These are phyloP conservation scores for Picathartes gymnocephalus DNA, from an alignment of 2,113 vertebrate genomes.

Conservation along the genomic window DNA sequence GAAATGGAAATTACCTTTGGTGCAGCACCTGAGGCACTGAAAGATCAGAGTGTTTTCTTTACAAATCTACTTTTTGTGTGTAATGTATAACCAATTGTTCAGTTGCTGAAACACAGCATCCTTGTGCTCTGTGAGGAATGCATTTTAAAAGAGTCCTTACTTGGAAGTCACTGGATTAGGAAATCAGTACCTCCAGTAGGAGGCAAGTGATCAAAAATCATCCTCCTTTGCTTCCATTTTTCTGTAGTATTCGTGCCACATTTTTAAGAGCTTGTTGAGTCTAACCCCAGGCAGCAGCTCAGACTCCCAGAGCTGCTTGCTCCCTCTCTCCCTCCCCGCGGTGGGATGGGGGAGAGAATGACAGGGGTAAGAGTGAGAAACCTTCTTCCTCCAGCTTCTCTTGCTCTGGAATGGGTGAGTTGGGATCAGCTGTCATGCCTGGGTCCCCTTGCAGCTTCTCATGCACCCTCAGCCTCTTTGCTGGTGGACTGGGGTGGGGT, in stretches of 20 bases:
- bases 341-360: too few species aligned
- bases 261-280: background rate
- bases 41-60: slow-evolving; percentile 2
- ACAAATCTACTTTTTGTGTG: background rate
- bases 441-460: background rate
- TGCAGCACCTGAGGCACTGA: background rate
- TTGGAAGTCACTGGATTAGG: background rate
- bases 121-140: background rate
- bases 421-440: background rate
- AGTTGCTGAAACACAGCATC: slow-evolving; percentile 7
- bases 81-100: background rate
- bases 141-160: background rate
- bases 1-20: slow-evolving; percentile 40
- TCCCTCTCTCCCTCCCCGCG: background rate
- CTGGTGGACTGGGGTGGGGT: background rate
- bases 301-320: background rate
- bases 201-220: background rate
- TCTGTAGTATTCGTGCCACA: background rate
- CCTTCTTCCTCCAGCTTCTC: background rate
- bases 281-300: background rate
- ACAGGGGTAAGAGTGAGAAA: background rate
- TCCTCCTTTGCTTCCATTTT: background rate
- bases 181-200: background rate
- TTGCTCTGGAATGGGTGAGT: background rate
- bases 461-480: background rate